Conservation (phyloP, 2,113 vertebrate species). For the Agelaius tricolor region DNA sequence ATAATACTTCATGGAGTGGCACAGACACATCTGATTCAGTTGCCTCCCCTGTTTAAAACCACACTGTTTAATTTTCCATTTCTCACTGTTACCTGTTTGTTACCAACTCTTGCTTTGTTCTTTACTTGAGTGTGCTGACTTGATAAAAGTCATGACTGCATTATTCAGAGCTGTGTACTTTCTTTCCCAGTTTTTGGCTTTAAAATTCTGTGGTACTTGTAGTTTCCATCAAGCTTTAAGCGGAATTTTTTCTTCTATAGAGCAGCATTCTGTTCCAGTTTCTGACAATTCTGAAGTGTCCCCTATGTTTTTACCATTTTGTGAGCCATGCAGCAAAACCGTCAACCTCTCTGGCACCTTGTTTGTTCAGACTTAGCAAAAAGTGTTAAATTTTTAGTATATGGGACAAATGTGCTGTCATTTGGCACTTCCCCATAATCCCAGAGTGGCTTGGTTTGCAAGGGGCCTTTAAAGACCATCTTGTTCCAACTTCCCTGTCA, state of each 20-base stretch:
- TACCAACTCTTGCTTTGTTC: not conserved
- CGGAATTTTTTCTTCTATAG: not conserved
- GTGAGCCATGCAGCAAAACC: not conserved
- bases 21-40: not conserved
- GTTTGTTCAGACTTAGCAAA: not conserved
- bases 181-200: not conserved
- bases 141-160: not conserved
- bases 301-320: not conserved
- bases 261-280: not conserved
- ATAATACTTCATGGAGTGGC: not conserved
- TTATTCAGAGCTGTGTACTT: not conserved
- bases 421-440: not conserved
- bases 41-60: not conserved
- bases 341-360: not conserved
- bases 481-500: not conserved
- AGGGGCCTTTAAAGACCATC: not conserved
- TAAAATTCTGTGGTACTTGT: not conserved
- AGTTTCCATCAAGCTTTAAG: not conserved
- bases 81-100: not conserved
- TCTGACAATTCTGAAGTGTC: not conserved
- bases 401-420: rapidly evolving
- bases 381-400: not conserved
- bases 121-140: not conserved
- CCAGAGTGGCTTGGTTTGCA: not conserved
- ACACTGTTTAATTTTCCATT: not conserved